A percentile compares a stretch with the other conserved stretches of the same genome.
These are phyloP conservation scores for Macrocentrus cingulum DNA, from an alignment of 1,140 invertebrate genomes.

Conservation along the genomic window DNA sequence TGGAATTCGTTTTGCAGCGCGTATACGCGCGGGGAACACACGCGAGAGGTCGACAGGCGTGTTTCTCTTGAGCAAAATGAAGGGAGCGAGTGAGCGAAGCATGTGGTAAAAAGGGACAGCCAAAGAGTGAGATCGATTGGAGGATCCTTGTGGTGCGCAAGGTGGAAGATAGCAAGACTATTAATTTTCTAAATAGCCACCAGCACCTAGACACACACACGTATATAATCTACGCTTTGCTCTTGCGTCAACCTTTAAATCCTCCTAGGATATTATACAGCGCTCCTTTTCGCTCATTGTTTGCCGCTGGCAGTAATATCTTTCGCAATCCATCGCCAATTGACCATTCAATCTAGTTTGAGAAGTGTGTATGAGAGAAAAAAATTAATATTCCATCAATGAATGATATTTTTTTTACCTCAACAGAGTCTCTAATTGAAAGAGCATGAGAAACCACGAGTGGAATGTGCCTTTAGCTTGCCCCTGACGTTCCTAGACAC, in stretches of 20 bases:
- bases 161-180: constrained; percentile 18
- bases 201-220: constrained; percentile 29
- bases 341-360: neutral
- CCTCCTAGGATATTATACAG: constrained; percentile 1
- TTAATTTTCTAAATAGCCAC: constrained; percentile 33
- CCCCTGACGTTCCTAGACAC: constrained; percentile 2
- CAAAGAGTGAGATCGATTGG: constrained; percentile 10
- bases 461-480: neutral
- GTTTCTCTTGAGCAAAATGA: neutral
- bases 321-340: neutral
- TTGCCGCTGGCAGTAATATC: neutral
- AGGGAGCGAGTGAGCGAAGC: neutral
- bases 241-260: constrained; percentile 26
- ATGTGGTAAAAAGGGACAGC: neutral
- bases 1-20: constrained; percentile 29
- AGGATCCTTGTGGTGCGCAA: constrained; percentile 8
- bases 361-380: neutral
- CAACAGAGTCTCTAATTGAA: constrained; percentile 9
- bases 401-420: neutral
- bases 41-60: constrained; percentile 18
- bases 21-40: constrained; percentile 17
- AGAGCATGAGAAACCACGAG: constrained; percentile 8
- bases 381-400: constrained; percentile 10
- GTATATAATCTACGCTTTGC: constrained; percentile 35
- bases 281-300: neutral